Percentiles rank a stretch among this genome's conserved stretches.
Conservation (phyloP, 2,888 invertebrate genomes). For the Lottia scabra region DNA sequence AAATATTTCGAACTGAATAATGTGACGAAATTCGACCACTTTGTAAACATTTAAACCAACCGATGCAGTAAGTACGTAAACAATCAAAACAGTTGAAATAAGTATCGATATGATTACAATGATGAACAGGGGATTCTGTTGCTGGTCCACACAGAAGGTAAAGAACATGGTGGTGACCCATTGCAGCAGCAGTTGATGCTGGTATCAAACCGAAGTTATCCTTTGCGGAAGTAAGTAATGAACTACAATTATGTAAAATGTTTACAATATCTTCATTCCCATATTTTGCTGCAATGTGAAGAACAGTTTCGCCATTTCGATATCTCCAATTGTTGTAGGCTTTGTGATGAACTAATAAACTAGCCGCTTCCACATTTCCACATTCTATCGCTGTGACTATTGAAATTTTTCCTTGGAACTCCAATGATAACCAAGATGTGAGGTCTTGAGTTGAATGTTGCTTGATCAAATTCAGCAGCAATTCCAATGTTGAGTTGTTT, state of each 20-base stretch:
- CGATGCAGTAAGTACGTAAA: constrained; percentile 32
- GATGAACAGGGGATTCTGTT: constrained; percentile 14
- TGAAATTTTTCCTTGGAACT: constrained; percentile 18
- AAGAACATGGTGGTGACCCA: constrained; percentile 21
- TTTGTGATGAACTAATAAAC: constrained; percentile 2
- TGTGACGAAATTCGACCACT: not conserved
- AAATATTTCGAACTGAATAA: constrained; percentile 20
- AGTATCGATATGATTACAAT: constrained; percentile 16
- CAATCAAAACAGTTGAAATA: constrained; percentile 33
- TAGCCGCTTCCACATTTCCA: constrained; percentile 11
- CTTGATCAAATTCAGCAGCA: constrained; percentile 18
- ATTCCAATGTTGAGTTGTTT: constrained; percentile 25
- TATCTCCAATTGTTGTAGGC: constrained; percentile 11
- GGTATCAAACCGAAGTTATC: constrained; percentile 27
- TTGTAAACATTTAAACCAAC: constrained; percentile 37
- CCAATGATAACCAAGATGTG: constrained; percentile 6
- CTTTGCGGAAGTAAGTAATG: constrained; percentile 11
- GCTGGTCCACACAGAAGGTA: constrained; percentile 14
- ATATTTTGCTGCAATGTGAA: constrained; percentile 33
- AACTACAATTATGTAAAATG: constrained; percentile 5
- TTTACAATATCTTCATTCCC: constrained; percentile 22
- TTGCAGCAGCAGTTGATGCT: constrained; percentile 24
- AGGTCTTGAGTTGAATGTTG: constrained; percentile 11
- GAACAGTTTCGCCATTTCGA: constrained; percentile 31
- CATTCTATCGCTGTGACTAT: constrained; percentile 22